phyloP scores from a whole-genome alignment of 2,797 vertebrate species.

The Cottoperca gobio region DNA sequence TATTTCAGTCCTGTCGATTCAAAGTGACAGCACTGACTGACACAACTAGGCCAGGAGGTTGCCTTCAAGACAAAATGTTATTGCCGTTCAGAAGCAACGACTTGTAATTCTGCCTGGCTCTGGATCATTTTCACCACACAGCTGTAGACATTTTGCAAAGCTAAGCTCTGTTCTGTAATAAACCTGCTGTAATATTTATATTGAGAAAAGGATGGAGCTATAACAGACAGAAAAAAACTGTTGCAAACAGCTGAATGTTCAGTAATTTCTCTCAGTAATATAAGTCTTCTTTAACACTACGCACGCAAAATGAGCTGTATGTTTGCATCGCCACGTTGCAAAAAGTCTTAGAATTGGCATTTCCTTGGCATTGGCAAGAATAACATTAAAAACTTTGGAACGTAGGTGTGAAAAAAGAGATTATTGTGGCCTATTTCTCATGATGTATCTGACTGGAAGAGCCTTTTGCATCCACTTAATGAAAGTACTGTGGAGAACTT shows the following conservation, averaged over 20 bases:
- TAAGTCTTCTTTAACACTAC: constrained; percentile 18
- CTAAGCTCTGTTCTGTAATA: constrained; percentile 43
- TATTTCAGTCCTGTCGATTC: constrained; percentile 56
- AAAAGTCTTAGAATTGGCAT: constrained; percentile 19
- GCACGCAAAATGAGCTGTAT: constrained; percentile 8
- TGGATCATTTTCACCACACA: constrained; percentile 29
- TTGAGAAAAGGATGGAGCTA: neutral
- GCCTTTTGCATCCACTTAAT: constrained; percentile 42
- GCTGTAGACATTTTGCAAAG: constrained; percentile 38
- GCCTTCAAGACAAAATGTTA: constrained; percentile 61
- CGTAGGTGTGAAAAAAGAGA: constrained; percentile 12
- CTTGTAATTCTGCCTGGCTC: constrained; percentile 35
- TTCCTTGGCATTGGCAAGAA: neutral
- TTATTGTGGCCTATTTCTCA: constrained; percentile 22
- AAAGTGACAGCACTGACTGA: constrained; percentile 70
- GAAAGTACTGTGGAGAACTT: constrained; percentile 50
- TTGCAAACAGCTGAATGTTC: constrained; percentile 35
- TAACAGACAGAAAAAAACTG: constrained; percentile 37
- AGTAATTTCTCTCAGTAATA: constrained; percentile 33
- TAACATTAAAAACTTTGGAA: neutral
- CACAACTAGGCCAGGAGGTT: constrained; percentile 76
- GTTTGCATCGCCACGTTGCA: constrained; percentile 8
- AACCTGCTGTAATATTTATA: constrained; percentile 61
- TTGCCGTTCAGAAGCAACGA: constrained; percentile 28
- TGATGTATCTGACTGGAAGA: constrained; percentile 13